Percentiles rank a stretch among this genome's conserved stretches.
phyloP scores from a whole-genome alignment of 1,140 invertebrate genomes.

The Polyergus mexicanus region DNA sequence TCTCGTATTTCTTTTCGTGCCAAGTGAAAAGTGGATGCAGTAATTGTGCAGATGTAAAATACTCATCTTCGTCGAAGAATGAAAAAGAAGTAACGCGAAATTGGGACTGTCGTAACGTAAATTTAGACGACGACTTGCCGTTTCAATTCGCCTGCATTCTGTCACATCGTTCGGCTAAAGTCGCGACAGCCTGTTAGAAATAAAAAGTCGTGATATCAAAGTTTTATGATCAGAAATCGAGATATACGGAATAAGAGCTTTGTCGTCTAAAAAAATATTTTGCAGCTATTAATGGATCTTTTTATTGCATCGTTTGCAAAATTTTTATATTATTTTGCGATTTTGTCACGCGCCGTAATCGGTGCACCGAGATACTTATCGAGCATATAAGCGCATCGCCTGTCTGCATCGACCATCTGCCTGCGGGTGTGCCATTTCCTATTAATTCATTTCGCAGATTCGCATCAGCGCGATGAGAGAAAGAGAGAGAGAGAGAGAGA shows the following conservation, averaged over 20 bases:
- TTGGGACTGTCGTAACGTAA: conserved; percentile 26
- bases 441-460: conserved; percentile 70
- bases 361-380: conserved; percentile 58
- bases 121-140: conserved; percentile 33
- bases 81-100: conserved; percentile 1
- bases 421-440: conserved; percentile 67
- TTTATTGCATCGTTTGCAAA: not conserved
- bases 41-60: conserved; percentile 35
- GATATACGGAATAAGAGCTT: not conserved
- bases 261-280: not conserved
- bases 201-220: not conserved
- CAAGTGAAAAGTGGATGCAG: conserved; percentile 10
- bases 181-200: not conserved
- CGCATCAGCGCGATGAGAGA: not conserved
- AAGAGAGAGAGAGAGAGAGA: too few relatives aligned
- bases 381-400: conserved; percentile 22
- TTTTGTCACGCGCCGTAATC: not conserved
- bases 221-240: not conserved
- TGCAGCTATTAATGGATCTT: not conserved
- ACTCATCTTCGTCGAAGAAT: not conserved
- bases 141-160: not conserved
- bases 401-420: conserved; percentile 31
- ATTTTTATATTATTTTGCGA: not conserved
- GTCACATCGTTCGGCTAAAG: not conserved
- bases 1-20: conserved; percentile 28